Conservation (phyloP, 2,113 vertebrate species). For the Macquaria ambigua region DNA sequence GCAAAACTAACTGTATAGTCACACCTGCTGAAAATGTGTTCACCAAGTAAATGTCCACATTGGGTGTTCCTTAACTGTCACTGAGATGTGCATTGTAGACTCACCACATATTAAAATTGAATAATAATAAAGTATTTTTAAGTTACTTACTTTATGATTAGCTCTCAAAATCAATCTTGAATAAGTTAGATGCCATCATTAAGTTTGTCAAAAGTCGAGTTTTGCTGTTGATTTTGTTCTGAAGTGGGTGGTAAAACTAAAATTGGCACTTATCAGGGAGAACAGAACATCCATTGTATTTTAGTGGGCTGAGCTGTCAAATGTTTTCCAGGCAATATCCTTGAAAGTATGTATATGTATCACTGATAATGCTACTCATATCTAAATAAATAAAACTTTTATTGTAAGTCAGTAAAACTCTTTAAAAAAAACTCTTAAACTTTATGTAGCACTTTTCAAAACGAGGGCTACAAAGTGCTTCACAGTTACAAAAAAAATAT, state of each 20-base stretch:
- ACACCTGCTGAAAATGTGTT: not conserved
- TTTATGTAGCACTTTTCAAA: not conserved
- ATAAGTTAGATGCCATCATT: not conserved
- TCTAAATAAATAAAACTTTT: not conserved
- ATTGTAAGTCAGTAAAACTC: not conserved
- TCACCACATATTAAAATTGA: not conserved
- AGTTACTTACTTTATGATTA: not conserved
- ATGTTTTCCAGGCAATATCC: not conserved
- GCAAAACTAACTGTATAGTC: not conserved
- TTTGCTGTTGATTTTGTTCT: slow-evolving; percentile 9
- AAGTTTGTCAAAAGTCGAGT: slow-evolving; percentile 9
- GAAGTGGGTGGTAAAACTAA: slow-evolving; percentile 38
- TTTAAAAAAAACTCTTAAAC: too few species aligned
- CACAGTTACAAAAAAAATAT: not conserved
- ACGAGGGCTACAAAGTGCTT: not conserved
- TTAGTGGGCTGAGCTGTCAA: slow-evolving; percentile 50
- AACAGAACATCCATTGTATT: slow-evolving; percentile 31
- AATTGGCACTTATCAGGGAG: slow-evolving; percentile 8
- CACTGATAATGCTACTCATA: not conserved
- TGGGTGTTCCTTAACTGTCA: too few species aligned
- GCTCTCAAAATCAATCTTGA: not conserved
- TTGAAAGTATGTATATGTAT: slow-evolving; percentile 15
- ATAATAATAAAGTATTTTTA: slow-evolving; percentile 5
- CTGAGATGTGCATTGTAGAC: not conserved
- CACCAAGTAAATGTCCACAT: not conserved